These are phyloP conservation scores for Xestia xanthographa DNA, from an alignment of 2,888 invertebrate genomes.

Conservation along the genomic window DNA sequence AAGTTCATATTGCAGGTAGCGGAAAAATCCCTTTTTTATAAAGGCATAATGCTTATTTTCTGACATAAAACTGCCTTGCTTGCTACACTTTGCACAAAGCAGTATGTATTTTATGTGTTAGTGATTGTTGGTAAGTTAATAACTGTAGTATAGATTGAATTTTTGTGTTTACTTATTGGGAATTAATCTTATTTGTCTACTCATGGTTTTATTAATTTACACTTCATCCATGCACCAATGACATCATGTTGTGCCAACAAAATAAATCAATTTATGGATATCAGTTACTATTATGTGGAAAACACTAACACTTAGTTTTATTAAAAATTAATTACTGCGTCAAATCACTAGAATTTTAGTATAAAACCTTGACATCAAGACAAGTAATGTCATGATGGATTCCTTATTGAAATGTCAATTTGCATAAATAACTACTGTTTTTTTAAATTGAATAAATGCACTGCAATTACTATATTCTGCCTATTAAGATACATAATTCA, in stretches of 20 bases:
- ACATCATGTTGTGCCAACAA: background rate
- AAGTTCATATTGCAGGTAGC: conserved; percentile 22
- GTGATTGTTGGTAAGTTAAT: conserved; percentile 33
- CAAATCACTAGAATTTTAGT: conserved; percentile 1
- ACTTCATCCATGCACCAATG: conserved; percentile 13
- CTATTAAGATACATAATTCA: background rate
- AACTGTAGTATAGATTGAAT: conserved; percentile 31
- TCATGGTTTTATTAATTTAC: conserved; percentile 19
- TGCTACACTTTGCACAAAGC: conserved; percentile 47
- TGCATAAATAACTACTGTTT: background rate
- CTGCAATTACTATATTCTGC: background rate
- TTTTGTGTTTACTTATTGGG: conserved; percentile 40
- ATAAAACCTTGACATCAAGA: background rate
- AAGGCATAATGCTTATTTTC: conserved; percentile 19
- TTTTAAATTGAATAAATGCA: background rate
- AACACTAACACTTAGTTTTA: conserved; percentile 6
- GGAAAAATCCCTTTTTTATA: background rate
- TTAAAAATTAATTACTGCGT: background rate
- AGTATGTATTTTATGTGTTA: conserved; percentile 38
- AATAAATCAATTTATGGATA: background rate
- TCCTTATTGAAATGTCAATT: background rate
- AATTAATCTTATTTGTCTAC: conserved; percentile 34
- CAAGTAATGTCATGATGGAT: background rate
- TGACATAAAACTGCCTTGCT: conserved; percentile 41
- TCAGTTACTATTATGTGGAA: background rate